Percentiles rank a stretch among this genome's conserved stretches.
Conservation (phyloP, 2,797 vertebrate species). For the Spea hammondii region DNA sequence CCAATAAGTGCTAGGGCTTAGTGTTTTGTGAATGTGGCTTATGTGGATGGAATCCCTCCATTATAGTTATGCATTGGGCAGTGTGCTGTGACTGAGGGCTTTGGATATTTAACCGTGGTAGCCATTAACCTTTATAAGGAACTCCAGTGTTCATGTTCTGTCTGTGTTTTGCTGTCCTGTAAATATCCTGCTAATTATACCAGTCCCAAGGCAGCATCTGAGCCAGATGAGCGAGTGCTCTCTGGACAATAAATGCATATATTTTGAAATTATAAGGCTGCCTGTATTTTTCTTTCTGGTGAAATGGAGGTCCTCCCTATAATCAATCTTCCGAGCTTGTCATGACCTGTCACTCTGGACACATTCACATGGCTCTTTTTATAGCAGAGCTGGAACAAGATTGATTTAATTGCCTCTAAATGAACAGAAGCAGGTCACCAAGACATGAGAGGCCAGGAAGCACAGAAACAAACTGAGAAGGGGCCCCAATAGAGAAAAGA, state of each 20-base stretch:
- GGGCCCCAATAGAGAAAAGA: constrained; percentile 17
- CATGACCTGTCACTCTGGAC: constrained; percentile 47
- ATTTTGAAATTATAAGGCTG: constrained; percentile 46
- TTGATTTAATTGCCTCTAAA: constrained; percentile 53
- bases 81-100: too few relatives aligned
- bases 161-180: constrained; percentile 3
- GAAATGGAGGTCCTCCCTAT: constrained; percentile 46
- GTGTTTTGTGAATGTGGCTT: too few relatives aligned
- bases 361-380: constrained; percentile 48
- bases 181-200: constrained; percentile 11
- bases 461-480: constrained; percentile 21
- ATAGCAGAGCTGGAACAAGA: constrained; percentile 50
- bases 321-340: constrained; percentile 51
- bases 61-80: too few relatives aligned
- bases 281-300: constrained; percentile 50
- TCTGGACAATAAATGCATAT: constrained; percentile 45
- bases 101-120: too few relatives aligned
- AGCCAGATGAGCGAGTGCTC: constrained; percentile 14
- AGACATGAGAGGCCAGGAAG: constrained; percentile 39
- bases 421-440: constrained; percentile 51
- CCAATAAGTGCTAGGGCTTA: too few relatives aligned
- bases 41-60: too few relatives aligned
- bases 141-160: background rate
- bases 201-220: constrained; percentile 14
- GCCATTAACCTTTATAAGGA: too few relatives aligned